These are phyloP conservation scores for Cynaeus angustus DNA, from an alignment of 2,888 invertebrate genomes.

Conservation along the genomic window DNA sequence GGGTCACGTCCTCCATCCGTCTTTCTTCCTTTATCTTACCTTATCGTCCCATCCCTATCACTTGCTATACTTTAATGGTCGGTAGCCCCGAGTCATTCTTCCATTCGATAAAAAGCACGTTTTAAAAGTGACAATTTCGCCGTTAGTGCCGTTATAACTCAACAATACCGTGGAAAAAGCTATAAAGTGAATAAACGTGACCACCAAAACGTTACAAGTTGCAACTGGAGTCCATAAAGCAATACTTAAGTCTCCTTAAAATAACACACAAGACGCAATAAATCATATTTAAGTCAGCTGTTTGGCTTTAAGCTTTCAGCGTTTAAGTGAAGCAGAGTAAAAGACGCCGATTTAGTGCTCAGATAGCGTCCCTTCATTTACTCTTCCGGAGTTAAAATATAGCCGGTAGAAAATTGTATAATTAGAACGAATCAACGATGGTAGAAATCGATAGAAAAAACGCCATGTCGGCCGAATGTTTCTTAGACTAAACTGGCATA, in stretches of 20 bases:
- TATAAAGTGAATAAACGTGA: slow-evolving; percentile 59
- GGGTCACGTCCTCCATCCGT: slow-evolving; percentile 56
- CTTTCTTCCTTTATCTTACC: slow-evolving; percentile 52
- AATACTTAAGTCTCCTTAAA: slow-evolving; percentile 63
- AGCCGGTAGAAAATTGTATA: slow-evolving; percentile 33
- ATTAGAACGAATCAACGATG: slow-evolving; percentile 37
- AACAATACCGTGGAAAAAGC: slow-evolving; percentile 52
- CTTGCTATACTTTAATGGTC: slow-evolving; percentile 46
- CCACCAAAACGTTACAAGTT: slow-evolving; percentile 59
- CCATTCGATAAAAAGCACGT: slow-evolving; percentile 37
- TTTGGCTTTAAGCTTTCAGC: slow-evolving; percentile 64
- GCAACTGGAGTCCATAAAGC: slow-evolving; percentile 61
- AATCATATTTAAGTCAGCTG: slow-evolving; percentile 68
- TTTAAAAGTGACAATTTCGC: slow-evolving; percentile 40
- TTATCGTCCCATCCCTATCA: slow-evolving; percentile 46
- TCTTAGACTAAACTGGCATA: slow-evolving; percentile 16
- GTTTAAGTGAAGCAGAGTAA: slow-evolving; percentile 62
- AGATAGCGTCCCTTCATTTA: slow-evolving; percentile 67
- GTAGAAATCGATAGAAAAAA: slow-evolving; percentile 23
- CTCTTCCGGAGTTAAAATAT: slow-evolving; percentile 62
- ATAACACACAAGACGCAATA: slow-evolving; percentile 63
- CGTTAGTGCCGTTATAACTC: slow-evolving; percentile 48
- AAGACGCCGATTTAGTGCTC: slow-evolving; percentile 62
- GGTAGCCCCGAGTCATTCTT: slow-evolving; percentile 38
- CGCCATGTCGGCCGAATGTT: slow-evolving; percentile 2